Conservation (phyloP, 2,888 invertebrate genomes). For the Quadroppia sp. region DNA sequence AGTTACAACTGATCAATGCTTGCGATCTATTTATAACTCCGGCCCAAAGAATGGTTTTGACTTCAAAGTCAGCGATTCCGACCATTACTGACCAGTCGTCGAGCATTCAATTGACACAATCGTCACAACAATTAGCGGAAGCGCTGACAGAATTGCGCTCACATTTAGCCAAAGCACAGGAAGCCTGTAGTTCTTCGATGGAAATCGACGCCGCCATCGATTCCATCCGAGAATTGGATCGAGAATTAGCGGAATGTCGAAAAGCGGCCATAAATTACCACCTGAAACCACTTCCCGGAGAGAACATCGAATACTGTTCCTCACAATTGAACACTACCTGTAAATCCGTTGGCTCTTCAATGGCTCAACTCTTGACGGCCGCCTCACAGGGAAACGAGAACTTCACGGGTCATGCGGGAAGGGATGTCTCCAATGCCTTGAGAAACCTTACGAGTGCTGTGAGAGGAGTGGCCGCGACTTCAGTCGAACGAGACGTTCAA, state of each 20-base stretch:
- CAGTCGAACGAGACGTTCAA: conserved; percentile 60
- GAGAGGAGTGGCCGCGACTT: conserved; percentile 71
- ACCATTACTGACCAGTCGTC: conserved; percentile 73
- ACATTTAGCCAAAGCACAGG: conserved; percentile 62
- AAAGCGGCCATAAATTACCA: conserved; percentile 67
- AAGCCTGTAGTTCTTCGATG: conserved; percentile 66
- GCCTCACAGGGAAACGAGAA: conserved; percentile 70
- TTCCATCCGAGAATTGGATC: conserved; percentile 70
- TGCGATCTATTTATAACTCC: conserved; percentile 72
- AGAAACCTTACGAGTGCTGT: conserved; percentile 69
- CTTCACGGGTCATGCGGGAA: conserved; percentile 73
- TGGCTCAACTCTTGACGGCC: conserved; percentile 80
- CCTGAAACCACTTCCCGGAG: conserved; percentile 77
- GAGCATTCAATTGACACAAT: conserved; percentile 67
- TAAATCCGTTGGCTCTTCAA: conserved; percentile 74
- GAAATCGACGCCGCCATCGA: conserved; percentile 79
- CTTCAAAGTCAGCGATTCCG: conserved; percentile 74
- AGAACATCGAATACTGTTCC: conserved; percentile 65
- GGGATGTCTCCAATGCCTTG: conserved; percentile 72
- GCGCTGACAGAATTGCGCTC: conserved; percentile 63
- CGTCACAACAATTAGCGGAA: conserved; percentile 62
- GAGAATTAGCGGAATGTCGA: conserved; percentile 75
- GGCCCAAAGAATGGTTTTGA: conserved; percentile 60
- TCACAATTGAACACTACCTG: conserved; percentile 61
- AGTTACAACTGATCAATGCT: conserved; percentile 74